Percentiles rank a stretch among this genome's conserved stretches.
Conservation (phyloP, 2,797 vertebrate species). For the Manis crassicaudata region DNA sequence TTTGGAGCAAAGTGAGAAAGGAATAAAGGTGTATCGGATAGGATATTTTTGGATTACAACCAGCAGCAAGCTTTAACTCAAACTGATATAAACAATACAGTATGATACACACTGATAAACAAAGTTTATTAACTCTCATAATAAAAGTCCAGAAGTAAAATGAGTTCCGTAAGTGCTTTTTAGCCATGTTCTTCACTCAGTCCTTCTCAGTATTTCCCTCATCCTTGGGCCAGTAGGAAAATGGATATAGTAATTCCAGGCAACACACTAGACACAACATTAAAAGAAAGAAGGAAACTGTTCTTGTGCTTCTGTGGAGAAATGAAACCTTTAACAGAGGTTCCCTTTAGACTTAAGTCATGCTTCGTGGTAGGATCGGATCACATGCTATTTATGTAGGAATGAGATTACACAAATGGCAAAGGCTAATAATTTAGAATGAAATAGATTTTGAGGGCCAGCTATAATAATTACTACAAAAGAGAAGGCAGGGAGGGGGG, state of each 20-base stretch:
- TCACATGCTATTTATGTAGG: background rate
- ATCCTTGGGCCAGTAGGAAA: background rate
- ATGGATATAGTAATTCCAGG: background rate
- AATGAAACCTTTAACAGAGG: background rate
- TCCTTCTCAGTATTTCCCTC: background rate
- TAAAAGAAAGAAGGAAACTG: background rate
- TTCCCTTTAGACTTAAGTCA: background rate
- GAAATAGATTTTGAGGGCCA: background rate
- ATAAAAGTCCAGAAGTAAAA: background rate
- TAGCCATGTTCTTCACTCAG: background rate
- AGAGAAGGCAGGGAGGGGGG: background rate
- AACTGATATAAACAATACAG: background rate
- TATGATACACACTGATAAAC: background rate
- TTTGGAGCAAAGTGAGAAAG: background rate
- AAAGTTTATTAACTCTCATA: background rate
- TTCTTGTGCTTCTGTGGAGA: background rate
- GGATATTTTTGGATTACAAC: background rate
- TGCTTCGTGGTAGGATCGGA: background rate
- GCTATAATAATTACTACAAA: background rate
- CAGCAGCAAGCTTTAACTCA: background rate
- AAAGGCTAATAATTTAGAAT: background rate
- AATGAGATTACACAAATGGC: background rate
- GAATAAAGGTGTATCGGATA: background rate
- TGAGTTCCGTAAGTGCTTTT: background rate
- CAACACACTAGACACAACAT: background rate